Base-by-base conservation (phyloP, 2,797 vertebrate genomes). In the Acipenser ruthenus region DNA sequence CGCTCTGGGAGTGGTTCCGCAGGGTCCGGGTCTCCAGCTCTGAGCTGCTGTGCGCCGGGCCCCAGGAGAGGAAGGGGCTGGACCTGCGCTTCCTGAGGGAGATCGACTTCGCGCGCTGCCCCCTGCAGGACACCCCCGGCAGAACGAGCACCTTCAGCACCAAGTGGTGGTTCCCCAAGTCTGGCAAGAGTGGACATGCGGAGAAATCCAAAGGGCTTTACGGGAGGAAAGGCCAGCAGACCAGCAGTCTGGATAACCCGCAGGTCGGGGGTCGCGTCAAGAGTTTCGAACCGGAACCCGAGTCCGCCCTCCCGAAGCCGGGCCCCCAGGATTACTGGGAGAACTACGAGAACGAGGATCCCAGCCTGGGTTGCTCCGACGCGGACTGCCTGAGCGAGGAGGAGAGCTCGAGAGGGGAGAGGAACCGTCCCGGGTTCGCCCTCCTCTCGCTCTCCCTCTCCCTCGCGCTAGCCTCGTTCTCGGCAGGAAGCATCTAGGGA, bases 1-100 rank as follows among this genome's bases (percentile, higher is more conserved):
- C 23, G 23, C 23, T 37, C 23, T 37, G 89, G 86, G 83, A 80
- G 50, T 90, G 89, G 89, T 90, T 90, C 78, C 81, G 76, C 50
- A 81, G 71, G 66, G 80, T 87, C 0, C 82, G 81, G 0, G 83
- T 88, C 62, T 90, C 89, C 75, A 87, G 85, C 81, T 88, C 89
- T 0, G 78, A 83, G 0, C 86, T 89, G 61, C 71, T 80, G 6
- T 90, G 89, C n/a, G 70, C 83, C 64, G 81, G 76, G 7, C 89
- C 89, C 0, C 79, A 82, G 0, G 78, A 82, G 10, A 84, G 78
- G 74, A 82, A 77, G 0, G 87, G 86, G 70, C 77, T 69, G 0
- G 84, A 89, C 74, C 79, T 90, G 76, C 87, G 88, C 8, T 67
- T 74, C 50, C 81, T 89, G 3, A 80, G 75, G 10, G 84, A 83